Base-by-base conservation (phyloP, 1,140 invertebrate genomes). In the Tetramorium alpestre region DNA sequence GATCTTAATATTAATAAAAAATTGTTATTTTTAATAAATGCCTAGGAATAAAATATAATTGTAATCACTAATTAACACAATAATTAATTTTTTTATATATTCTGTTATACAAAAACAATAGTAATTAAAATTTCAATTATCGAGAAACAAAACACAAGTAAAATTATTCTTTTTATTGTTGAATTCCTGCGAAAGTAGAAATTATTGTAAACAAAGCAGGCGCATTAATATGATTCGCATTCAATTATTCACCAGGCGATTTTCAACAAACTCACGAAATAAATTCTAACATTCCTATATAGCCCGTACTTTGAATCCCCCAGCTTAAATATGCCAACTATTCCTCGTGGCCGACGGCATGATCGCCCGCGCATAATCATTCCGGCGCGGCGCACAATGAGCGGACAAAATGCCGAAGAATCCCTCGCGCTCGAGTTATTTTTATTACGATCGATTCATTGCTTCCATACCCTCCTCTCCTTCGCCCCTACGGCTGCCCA, bases 371-470 rank as follows among this genome's bases (percentile, higher is more conserved):
- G 69, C 65, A 49, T 84, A 75, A 84, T 84, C 80, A 60, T 62
- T 18, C 69, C 54, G 67, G 6, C 13, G 38, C 25, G 54, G 67
- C 44, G 64, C 54, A 73, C 80, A 73, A 73, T 75, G 80, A 75
- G 28, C 54, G 54, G 54, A 38, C 80, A 60, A 82, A 82, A 73
- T 69, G 67, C 67, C 69, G 80, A 73, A 84, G 80, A 84, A 84
- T 84, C 80, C 13, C 80, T 22, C 77, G 77, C 77, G 77, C 47
- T 69, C 80, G 69, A 84, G 80, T 84, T 84, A 84, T 84, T 84
- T 84, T 84, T 84, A 84, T 84, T 84, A 84, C 54, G 69, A 75
- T 84, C 80, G 69, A 84, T 84, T 84, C 69, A 84, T 84, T 41
- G 69, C 69, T 41, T 10, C 5, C 18, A 7, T 2, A 33, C 4